phyloP scores from a whole-genome alignment of 2,113 vertebrate genomes.

The Atrichornis clamosus region DNA sequence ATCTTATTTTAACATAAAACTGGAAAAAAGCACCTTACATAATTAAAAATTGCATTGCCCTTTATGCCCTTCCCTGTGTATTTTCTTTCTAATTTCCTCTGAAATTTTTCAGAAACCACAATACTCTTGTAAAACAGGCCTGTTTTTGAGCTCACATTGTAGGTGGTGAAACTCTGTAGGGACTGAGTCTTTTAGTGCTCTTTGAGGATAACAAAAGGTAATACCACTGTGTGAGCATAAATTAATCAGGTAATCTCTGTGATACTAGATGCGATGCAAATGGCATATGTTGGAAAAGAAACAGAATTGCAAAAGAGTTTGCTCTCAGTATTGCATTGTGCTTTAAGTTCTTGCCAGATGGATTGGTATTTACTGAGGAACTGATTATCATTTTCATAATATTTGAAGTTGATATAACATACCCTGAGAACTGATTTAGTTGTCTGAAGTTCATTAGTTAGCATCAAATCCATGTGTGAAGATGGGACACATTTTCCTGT shows the following conservation, averaged over 20 bases:
- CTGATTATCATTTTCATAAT: not conserved
- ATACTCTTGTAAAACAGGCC: not conserved
- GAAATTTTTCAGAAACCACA: not conserved
- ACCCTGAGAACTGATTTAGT: not conserved
- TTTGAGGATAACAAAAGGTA: not conserved
- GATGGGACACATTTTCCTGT: not conserved
- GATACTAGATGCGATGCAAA: not conserved
- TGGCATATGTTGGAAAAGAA: not conserved
- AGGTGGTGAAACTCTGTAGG: not conserved
- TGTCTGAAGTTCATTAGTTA: not conserved
- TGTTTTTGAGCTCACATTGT: not conserved
- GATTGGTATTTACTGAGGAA: not conserved
- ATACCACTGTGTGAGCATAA: not conserved
- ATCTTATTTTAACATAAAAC: constrained; percentile 13
- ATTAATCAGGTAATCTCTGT: not conserved
- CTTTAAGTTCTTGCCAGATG: not conserved
- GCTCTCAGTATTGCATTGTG: not conserved
- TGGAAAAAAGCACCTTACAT: not conserved
- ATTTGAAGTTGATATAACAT: not conserved
- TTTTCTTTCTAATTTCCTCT: constrained; percentile 10
- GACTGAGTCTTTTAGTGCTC: not conserved
- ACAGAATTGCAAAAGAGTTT: not conserved
- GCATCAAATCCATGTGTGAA: not conserved
- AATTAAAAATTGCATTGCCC: not conserved
- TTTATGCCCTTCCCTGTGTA: not conserved